A percentile compares a stretch with the other conserved stretches of the same genome.
These are phyloP conservation scores for Nibea albiflora DNA, from an alignment of 2,113 vertebrate species.

Conservation along the genomic window DNA sequence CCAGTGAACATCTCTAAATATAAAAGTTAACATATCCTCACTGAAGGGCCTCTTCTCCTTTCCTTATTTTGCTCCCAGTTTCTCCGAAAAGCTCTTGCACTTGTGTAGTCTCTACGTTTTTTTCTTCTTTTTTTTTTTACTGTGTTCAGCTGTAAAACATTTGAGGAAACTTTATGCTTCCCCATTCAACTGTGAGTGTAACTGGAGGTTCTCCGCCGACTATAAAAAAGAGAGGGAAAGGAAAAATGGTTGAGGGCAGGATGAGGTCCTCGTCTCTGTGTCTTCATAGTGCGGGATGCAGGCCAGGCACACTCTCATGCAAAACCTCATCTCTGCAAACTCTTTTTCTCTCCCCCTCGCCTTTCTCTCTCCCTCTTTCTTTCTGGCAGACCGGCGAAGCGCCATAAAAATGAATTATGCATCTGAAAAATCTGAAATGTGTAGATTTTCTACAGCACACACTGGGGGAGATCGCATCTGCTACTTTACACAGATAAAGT, in stretches of 20 bases:
- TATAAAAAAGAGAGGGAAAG: constrained; percentile 76
- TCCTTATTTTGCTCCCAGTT: constrained; percentile 31
- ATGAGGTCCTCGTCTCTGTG: constrained; percentile 76
- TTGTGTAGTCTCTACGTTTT: constrained; percentile 37
- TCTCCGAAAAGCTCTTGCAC: constrained; percentile 54
- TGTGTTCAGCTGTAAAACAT: constrained; percentile 83
- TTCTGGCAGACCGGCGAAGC: constrained; percentile 58
- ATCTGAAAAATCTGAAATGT: constrained; percentile 61
- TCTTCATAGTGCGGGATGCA: constrained; percentile 59
- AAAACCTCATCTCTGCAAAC: constrained; percentile 55
- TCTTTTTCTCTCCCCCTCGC: constrained; percentile 21
- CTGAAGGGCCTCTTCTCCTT: constrained; percentile 24
- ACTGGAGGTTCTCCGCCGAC: constrained; percentile 78
- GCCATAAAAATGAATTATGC: constrained; percentile 69
- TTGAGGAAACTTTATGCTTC: constrained; percentile 82
- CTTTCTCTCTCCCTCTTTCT: background rate
- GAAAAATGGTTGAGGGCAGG: constrained; percentile 81
- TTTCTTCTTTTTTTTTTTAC: constrained; percentile 15
- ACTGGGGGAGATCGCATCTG: constrained; percentile 40
- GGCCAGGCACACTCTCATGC: constrained; percentile 76
- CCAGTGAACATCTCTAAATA: constrained; percentile 32
- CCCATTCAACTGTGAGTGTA: constrained; percentile 76
- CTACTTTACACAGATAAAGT: constrained; percentile 26
- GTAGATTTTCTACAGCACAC: constrained; percentile 58
- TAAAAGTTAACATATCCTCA: constrained; percentile 53